Evolutionary conservation across 2,888 invertebrate species (phyloP).

Genomic region (Mantis religiosa): DNA sequence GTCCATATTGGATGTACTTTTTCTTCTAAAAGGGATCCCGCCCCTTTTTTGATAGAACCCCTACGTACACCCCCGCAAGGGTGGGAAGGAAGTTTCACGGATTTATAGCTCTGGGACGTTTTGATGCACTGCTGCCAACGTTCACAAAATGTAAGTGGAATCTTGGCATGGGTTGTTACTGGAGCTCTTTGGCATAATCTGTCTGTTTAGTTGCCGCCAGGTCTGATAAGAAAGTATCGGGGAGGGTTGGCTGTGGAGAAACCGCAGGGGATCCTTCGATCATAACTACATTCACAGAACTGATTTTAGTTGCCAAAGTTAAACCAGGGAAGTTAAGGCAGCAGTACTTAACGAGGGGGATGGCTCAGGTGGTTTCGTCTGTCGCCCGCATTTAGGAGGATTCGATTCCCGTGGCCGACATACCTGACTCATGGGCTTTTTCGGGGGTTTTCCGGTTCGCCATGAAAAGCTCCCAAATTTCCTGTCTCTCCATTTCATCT

Average conservation of each 20-base stretch:
- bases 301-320: background rate
- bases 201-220: background rate
- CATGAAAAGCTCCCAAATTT: too few species aligned
- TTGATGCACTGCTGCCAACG: constrained; percentile 23
- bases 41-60: background rate
- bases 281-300: background rate
- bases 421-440: too few species aligned
- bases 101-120: constrained; percentile 23
- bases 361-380: too few species aligned
- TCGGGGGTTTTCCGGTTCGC: too few species aligned
- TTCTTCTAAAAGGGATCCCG: background rate
- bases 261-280: background rate
- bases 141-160: constrained; percentile 19
- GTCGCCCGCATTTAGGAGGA: too few species aligned
- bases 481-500: too few species aligned
- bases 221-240: background rate
- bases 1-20: background rate
- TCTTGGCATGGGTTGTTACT: background rate
- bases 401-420: too few species aligned
- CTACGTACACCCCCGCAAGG: background rate
- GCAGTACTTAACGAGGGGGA: too few species aligned
- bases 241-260: background rate
- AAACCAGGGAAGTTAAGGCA: background rate
- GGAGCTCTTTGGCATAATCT: background rate
- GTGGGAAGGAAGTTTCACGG: constrained; percentile 3